Evolutionary conservation across 37 sponge, comb jelly and placozoan species (phyloP).

Genomic region (Lycopodina hypogea): DNA sequence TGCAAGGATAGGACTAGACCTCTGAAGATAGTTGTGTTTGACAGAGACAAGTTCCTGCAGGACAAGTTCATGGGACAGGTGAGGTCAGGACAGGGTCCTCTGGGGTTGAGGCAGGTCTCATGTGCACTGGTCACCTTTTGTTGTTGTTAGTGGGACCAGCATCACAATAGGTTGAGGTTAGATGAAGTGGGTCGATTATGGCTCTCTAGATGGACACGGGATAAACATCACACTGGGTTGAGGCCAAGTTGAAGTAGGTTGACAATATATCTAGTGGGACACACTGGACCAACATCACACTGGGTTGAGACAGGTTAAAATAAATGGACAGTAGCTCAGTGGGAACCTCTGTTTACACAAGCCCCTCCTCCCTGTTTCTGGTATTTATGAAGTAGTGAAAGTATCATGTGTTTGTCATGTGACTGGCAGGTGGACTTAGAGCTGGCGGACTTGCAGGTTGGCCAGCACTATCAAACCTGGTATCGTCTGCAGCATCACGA

Average conservation of each 20-base stretch:
- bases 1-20: not conserved
- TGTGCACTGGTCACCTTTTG: not conserved
- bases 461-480: slow-evolving; percentile 73
- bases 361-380: no score
- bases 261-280: no score
- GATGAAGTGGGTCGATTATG: not conserved
- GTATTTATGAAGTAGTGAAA: no score
- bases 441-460: slow-evolving; percentile 63
- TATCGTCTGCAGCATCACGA: slow-evolving; percentile 63
- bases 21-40: slow-evolving; percentile 43
- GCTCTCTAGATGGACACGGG: no score
- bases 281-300: no score
- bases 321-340: no score
- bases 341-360: no score
- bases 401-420: not conserved
- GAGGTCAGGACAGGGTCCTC: not conserved
- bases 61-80: slow-evolving; percentile 85
- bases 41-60: slow-evolving; percentile 59
- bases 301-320: no score
- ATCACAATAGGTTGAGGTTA: no score
- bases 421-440: slow-evolving; percentile 57
- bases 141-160: not conserved
- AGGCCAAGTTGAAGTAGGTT: no score
- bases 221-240: no score
- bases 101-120: not conserved